Base-by-base conservation (phyloP, 2,888 invertebrate genomes). In the Aphelenchoides bicaudatus region DNA sequence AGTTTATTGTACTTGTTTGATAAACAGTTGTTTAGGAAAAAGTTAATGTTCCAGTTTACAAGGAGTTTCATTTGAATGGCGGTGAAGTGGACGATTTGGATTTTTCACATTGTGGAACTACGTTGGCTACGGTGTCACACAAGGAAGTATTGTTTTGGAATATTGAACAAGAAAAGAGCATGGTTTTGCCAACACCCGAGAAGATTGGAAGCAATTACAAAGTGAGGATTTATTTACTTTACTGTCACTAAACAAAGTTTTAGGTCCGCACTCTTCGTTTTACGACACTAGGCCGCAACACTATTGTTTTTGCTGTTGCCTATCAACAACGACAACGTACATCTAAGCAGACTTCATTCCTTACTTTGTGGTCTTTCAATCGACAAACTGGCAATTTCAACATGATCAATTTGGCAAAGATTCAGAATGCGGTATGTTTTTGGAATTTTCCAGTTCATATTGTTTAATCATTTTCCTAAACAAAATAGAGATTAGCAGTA, bases 201-300 rank as follows among this genome's bases (percentile, higher is more conserved):
- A 19, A 43, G 23, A 43, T 43, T n/a, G 21, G 21, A n/a, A 21
- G 25, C 21, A 43, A 43, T 10, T 43, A 19, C 49, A 49, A 49
- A 16, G 27, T 16, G n/a, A 49, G 6, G 13, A 39, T 30, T 3
- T 60, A 54, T 53, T 13, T 29, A 1, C 25, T 3, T 5, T 60
- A 38, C 61, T 29, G 8, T 21, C 58, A 10, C 21, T 16, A 10
- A 37, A n/a, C n/a, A n/a, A n/a, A n/a, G n/a, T n/a, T 71, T 47
- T 50, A 74, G 74, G 66, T 72, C 28, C 69, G 74, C 5, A 66
- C 68, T 3, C 57, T 72, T 3, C 59, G 67, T 21, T 74, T 73
- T 52, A 67, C 67, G 3, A 53, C 53, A 0, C 59, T 70, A 2
- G 65, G 65, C 8, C 47, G 27, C 13, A 60, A 62, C 27, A 61